A percentile compares a stretch with the other conserved stretches of the same genome.
phyloP scores from a whole-genome alignment of 23 tunicate genomes.

The Ascidia mentula region DNA sequence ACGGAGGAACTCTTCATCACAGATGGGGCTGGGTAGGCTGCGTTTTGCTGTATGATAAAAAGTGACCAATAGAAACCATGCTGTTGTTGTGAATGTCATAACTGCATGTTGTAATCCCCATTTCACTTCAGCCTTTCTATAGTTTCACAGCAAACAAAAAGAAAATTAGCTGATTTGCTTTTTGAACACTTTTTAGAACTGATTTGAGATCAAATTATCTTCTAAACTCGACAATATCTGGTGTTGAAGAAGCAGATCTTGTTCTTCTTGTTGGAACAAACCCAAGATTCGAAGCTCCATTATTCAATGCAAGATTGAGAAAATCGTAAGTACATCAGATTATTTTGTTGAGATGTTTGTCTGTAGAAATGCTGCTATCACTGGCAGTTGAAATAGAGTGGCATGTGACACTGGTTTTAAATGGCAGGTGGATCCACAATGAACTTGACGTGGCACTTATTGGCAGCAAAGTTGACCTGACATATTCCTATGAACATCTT shows the following conservation, averaged over 20 bases:
- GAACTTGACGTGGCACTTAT: slow-evolving; percentile 89
- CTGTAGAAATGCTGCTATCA: too few species aligned
- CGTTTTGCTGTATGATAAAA: not conserved
- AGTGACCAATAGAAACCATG: too few species aligned
- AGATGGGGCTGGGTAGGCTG: slow-evolving; percentile 74
- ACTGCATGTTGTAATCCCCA: too few species aligned
- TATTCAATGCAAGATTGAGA: slow-evolving; percentile 92
- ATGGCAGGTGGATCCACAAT: slow-evolving; percentile 80
- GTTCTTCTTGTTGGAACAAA: slow-evolving; percentile 85
- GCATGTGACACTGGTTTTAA: too few species aligned
- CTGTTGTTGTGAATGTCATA: too few species aligned
- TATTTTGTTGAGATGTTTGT: too few species aligned
- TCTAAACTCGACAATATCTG: slow-evolving; percentile 75
- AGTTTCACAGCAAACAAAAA: too few species aligned
- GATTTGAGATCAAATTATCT: slow-evolving; percentile 88
- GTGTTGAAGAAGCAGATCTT: slow-evolving; percentile 96
- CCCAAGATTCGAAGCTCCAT: slow-evolving; percentile 96
- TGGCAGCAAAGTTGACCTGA: slow-evolving; percentile 91
- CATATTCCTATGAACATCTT: slow-evolving; percentile 89
- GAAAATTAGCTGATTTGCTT: too few species aligned
- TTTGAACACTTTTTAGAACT: slow-evolving; percentile 40
- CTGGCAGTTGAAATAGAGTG: too few species aligned
- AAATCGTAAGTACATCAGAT: slow-evolving; percentile 85
- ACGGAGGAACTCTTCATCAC: slow-evolving; percentile 81
- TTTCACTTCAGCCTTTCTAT: too few species aligned